A percentile compares a stretch with the other conserved stretches of the same genome.
Conservation (phyloP, 2,888 invertebrate genomes). For the Prostheceraeus crozeri region DNA sequence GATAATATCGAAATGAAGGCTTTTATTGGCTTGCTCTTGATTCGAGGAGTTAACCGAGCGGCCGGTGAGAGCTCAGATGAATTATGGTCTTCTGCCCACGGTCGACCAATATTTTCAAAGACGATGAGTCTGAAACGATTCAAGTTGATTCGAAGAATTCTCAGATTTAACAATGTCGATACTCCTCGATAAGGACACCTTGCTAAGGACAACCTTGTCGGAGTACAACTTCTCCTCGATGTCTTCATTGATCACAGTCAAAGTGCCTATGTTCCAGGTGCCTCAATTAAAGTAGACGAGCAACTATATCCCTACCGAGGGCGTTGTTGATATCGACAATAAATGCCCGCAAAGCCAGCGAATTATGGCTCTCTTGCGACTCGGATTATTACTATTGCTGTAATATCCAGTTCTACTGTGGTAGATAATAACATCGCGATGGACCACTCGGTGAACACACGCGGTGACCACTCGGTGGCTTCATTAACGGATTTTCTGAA, state of each 20-base stretch:
- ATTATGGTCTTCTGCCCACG: conserved; percentile 4
- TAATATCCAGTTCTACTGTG: conserved; percentile 13
- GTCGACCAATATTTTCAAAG: conserved; percentile 7
- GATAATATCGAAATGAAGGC: conserved; percentile 17
- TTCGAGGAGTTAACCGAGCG: conserved; percentile 4
- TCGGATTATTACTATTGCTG: conserved; percentile 32
- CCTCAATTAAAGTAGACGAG: conserved; percentile 3
- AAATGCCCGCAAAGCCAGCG: conserved; percentile 26
- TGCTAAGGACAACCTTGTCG: not conserved
- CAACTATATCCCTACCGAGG: conserved; percentile 27
- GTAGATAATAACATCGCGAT: conserved; percentile 11
- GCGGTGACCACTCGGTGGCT: not conserved
- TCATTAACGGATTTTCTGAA: not conserved
- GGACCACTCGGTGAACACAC: conserved; percentile 19
- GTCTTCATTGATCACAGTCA: conserved; percentile 26
- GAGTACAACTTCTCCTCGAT: not conserved
- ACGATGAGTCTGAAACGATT: conserved; percentile 15
- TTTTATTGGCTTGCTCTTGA: not conserved
- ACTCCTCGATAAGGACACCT: not conserved
- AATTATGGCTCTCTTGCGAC: conserved; percentile 30
- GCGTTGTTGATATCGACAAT: conserved; percentile 28
- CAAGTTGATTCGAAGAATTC: conserved; percentile 6
- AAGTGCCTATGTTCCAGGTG: conserved; percentile 28
- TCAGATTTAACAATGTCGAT: not conserved
- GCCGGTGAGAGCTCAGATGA: conserved; percentile 2